phyloP scores from a whole-genome alignment of 92 coral and sea anemone genomes.

The Chrysogorgia sp. region DNA sequence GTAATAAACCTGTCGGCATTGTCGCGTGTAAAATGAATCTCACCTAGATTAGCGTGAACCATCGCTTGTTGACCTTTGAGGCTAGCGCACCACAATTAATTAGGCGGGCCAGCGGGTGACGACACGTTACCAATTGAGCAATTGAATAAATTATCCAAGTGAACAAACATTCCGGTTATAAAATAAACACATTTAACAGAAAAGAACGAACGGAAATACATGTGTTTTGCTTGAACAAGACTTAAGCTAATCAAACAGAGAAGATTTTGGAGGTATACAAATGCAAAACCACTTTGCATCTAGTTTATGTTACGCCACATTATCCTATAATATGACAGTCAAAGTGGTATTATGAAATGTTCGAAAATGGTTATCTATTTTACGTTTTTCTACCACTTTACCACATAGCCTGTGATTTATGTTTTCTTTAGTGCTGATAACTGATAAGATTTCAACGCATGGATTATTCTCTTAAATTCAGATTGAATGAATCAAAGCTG shows the following conservation, averaged over 20 bases:
- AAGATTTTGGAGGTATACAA: background rate
- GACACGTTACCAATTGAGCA: slow-evolving; percentile 1
- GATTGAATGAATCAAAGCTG: no score
- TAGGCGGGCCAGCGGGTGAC: slow-evolving; percentile 1
- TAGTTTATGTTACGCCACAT: no score
- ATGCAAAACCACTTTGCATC: background rate
- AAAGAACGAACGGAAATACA: slow-evolving; percentile 39
- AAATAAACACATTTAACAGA: slow-evolving; percentile 23
- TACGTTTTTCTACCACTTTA: no score
- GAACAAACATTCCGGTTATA: slow-evolving; percentile 6
- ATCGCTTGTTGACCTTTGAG: slow-evolving; percentile 5
- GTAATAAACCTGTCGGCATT: background rate
- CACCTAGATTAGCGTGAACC: background rate
- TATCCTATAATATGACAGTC: no score
- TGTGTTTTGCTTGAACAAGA: slow-evolving; percentile 24
- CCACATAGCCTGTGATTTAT: no score
- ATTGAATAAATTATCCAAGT: slow-evolving; percentile 30
- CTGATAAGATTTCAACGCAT: no score
- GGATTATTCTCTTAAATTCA: no score
- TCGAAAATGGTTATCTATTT: no score
- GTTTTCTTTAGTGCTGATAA: no score
- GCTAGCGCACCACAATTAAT: slow-evolving; percentile 27
- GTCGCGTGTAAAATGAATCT: slow-evolving; percentile 1
- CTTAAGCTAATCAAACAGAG: slow-evolving; percentile 27
- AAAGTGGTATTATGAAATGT: no score